Conservation (phyloP, 1,140 invertebrate genomes). For the Leptestheria dahalacensis region DNA sequence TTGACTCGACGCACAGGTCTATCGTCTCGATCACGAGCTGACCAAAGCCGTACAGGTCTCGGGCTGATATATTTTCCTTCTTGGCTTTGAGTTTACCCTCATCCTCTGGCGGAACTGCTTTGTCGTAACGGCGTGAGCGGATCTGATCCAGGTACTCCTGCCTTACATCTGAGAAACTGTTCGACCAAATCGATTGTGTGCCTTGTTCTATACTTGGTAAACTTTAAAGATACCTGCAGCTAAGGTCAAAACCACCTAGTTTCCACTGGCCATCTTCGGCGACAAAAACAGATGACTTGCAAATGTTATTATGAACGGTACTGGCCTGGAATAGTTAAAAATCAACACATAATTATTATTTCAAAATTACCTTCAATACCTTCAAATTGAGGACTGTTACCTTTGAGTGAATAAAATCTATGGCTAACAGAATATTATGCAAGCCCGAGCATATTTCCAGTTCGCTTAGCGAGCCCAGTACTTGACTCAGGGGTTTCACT, state of each 20-base stretch:
- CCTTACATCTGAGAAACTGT: constrained; percentile 44
- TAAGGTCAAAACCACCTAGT: constrained; percentile 61
- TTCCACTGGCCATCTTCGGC: constrained; percentile 65
- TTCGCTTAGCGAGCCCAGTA: constrained; percentile 42
- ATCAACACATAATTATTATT: too few relatives aligned
- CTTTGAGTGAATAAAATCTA: constrained; percentile 63
- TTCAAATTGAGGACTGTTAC: too few relatives aligned
- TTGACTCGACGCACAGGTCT: constrained; percentile 40
- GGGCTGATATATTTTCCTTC: constrained; percentile 32
- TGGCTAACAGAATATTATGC: constrained; percentile 51
- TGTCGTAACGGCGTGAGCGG: constrained; percentile 47
- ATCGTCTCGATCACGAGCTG: constrained; percentile 58
- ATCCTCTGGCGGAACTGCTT: constrained; percentile 52
- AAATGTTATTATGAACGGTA: constrained; percentile 67
- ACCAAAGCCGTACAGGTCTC: constrained; percentile 68
- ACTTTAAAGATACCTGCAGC: constrained; percentile 34
- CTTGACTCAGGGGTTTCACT: constrained; percentile 48
- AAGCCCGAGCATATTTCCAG: constrained; percentile 63
- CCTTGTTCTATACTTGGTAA: background rate
- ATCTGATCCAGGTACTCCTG: constrained; percentile 48
- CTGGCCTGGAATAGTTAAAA: too few relatives aligned
- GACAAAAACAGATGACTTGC: constrained; percentile 60
- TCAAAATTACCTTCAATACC: too few relatives aligned
- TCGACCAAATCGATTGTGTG: constrained; percentile 8
- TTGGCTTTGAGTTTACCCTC: constrained; percentile 31